Base-by-base conservation (phyloP, 2,113 vertebrate species). In the Clarias macrocephalus region DNA sequence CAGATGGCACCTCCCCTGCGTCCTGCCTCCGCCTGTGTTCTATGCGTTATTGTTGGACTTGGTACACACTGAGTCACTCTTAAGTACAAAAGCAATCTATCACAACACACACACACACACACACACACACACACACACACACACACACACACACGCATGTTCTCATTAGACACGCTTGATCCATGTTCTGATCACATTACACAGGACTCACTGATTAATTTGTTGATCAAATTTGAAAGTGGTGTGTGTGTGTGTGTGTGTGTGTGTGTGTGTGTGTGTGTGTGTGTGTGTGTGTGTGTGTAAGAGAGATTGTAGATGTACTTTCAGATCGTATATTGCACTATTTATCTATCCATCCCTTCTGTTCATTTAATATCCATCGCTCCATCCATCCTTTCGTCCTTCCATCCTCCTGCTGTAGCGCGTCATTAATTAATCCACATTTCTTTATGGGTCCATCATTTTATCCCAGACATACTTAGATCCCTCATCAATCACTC, bases 41-140 rank as follows among this genome's bases (percentile, higher is more conserved):
- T 83, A 65, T 83, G 83, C 72, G 70, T 72, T 59, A 88, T 66
- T 76, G 4, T 87, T 87, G 82, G 68, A 82, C n/a, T 9, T 54
- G 68, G 65, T 77, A 87, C 80, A 82, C 65, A 80, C 54, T 25
- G 1, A 82, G 79, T 86, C 75, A 8, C 73, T 84, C 68, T 72
- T 82, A 85, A 80, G 88, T 87, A 86, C 63, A 85, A 88, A 84
- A 87, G 86, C 83, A 89, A 90, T 80, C 30, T 54, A 84, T 87
- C 88, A 84, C 19, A 23, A 54, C 42, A 81, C 83, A 88, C 66
- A 84, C 68, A 70, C 68, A 72, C 68, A 33, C 30, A 72, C 18
- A 72, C 33, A 72, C 33, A 72, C 68, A 72, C 68, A 42, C 66
- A 70, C 16, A 33, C 33, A 33, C 33, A 33, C 33, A 57, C 59